Base-by-base conservation (phyloP, 1,140 invertebrate genomes). In the Drosophila funebris region DNA sequence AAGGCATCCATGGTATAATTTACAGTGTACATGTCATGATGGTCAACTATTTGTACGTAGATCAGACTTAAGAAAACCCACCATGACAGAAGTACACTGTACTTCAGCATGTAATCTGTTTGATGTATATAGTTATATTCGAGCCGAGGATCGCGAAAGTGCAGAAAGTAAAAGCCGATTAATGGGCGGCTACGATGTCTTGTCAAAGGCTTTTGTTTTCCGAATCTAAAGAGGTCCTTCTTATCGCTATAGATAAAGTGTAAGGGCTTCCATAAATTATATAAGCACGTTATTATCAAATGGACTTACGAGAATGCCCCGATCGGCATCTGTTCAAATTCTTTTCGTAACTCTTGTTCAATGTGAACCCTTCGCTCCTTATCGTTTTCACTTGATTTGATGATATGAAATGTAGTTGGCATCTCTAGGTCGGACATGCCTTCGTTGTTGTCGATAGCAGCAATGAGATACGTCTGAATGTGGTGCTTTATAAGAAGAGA, bases 381-480 rank as follows among this genome's bases (percentile, higher is more conserved):
- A 6, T 20, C 22, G 3, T 6, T 8, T 0, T 14, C 2, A 5
- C 6, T 11, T 1, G n/a, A 9, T 6, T n/a, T 6, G 22, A 20
- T 8, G 13, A 18, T 41, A 41, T 41, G 24, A 27, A 27, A 27
- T 3, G n/a, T 13, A 36, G 11, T 13, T 11, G 3, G 3, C 33
- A n/a, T 13, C 33, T 36, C 33, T 36, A 9, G 33, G 5, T 2
- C 0, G 1, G 33, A 1, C 0, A 36, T 13, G 11, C 8, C n/a
- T 3, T 11, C 33, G 11, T n/a, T 36, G 0, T 9, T 18, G 6
- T 91, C 29, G 0, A 92, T 92, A 71, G 87, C 85, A 31, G 29
- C 70, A 11, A 96, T 94, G 3, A 97, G 92, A 80, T 94, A 97
- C 2, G 96, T 96, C 62, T 94, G 92, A 27, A 97, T 93, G 48